Evolutionary conservation across 2,113 vertebrate species (phyloP), one percentile per base, ranked within the genome.

Genomic region (Myodes glareolus): DNA sequence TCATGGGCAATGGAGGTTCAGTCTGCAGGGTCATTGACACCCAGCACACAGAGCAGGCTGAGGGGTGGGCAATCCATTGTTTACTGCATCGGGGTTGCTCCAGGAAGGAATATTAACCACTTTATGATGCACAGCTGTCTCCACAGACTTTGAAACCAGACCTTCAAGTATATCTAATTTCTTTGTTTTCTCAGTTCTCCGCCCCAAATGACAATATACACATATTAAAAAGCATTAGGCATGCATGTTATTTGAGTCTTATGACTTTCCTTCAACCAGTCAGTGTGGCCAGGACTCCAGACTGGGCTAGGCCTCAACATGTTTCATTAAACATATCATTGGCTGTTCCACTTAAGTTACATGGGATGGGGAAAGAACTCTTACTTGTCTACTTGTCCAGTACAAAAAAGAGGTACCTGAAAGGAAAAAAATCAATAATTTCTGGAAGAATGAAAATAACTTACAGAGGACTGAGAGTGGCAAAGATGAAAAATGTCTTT

Each of bases 361-460:
- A 14, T 12, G n/a, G 87, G 47, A 23, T 65, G 27, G 19, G 58
- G 63, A 50, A 85, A 61, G 68, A 90, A 11, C 67, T 39, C 5
- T 58, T 68, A 77, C 36, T 50, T 68, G 14, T 87, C 33, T 68
- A 77, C 36, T 50, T 68, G 14, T 87, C 33, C 77, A 70, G 7
- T 27, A 25, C 25, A 77, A 89, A 85, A 85, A 45, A 88, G 10
- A 63, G 52, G 8, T 17, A 65, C 12, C 61, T n/a, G 8, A 7
- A 29, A 68, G 31, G 45, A 45, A 72, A 58, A 21, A 2, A 88
- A 72, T 55, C 42, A 68, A 4, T 67, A 14, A 52, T 92, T 92
- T 94, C 52, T 94, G 58, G 10, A 96, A 89, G 45, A 73, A 95
- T 86, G 39, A 55, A 93, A 89, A 92, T 50, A 89, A 70, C 93